Evolutionary conservation across 2,113 vertebrate genomes (phyloP), one percentile per base, ranked within the genome.

Genomic region (Microtus pennsylvanicus): DNA sequence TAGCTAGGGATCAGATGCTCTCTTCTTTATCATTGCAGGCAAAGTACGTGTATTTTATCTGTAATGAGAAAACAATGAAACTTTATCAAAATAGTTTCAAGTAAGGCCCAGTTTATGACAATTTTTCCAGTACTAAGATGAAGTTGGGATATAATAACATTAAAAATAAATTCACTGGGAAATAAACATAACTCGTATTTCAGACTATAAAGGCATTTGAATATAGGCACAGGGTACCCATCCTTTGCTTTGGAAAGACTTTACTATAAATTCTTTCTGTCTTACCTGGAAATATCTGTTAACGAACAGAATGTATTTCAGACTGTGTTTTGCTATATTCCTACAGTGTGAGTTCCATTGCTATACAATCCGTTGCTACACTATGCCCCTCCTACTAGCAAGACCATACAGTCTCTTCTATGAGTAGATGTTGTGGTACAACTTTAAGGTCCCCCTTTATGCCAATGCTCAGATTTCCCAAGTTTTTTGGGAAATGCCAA

Each of bases 31-130:
- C 58, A 67, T 75, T 91, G n/a, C 4, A 61, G 26, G 11, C 28
- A 80, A 96, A 76, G 14, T 67, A 86, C 42, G 93, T 95, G 17
- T 52, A 92, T 70, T 97, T 94, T 88, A 87, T 77, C 92, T 90
- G 21, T 89, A 94, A 61, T 81, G 65, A 93, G 83, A 90, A 94
- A 95, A 82, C 76, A 90, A 86, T 89, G 26, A 77, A 90, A 96
- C 16, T 76, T 90, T 69, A 95, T 63, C 90, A 83, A 96, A 86
- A 91, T 63, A 58, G 33, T 82, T 42, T 94, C 5, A 21, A 86
- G 14, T 72, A 80, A 91, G 42, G 7, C 35, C 90, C 33, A 78
- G 3, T 61, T 92, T 93, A 5, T 83, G 67, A 83, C 91, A 87
- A 89, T 93, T 85, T 93, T 96, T 45, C 65, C 28, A 91, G n/a